These are phyloP conservation scores for Chloropsis hardwickii DNA, from an alignment of 2,113 vertebrate species.

Conservation along the genomic window DNA sequence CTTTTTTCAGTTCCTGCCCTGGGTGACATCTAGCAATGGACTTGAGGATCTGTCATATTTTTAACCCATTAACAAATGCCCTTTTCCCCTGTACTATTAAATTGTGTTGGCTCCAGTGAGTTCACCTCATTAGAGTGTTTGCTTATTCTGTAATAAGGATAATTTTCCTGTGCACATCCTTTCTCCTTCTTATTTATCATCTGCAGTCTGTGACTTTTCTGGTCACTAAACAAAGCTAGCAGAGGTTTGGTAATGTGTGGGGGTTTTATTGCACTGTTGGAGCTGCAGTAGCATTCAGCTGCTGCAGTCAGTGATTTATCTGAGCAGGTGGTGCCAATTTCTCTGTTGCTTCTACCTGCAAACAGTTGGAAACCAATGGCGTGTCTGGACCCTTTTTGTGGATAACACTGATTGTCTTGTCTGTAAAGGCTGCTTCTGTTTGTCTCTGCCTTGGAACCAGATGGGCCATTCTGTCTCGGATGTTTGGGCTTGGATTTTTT, in stretches of 20 bases:
- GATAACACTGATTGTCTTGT: neutral
- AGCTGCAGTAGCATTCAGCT: neutral
- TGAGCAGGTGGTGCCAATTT: neutral
- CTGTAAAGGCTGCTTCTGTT: neutral
- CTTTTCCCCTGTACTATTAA: neutral
- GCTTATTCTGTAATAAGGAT: neutral
- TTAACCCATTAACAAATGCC: neutral
- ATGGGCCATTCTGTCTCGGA: neutral
- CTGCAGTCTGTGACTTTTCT: neutral
- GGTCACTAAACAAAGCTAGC: neutral
- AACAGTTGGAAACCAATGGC: neutral
- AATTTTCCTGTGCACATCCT: neutral
- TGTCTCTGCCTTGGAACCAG: neutral
- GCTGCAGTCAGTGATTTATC: neutral
- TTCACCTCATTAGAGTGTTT: neutral
- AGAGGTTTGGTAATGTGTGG: neutral
- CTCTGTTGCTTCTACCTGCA: neutral
- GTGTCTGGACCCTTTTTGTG: neutral
- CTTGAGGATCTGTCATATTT: neutral
- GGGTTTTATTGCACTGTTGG: neutral
- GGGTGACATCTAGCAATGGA: neutral
- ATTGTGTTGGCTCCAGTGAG: neutral
- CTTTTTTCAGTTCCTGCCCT: neutral
- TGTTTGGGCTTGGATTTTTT: neutral
- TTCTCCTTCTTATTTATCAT: neutral